Evolutionary conservation across 2,888 invertebrate genomes (phyloP).

Genomic region (Hedya salicella): DNA sequence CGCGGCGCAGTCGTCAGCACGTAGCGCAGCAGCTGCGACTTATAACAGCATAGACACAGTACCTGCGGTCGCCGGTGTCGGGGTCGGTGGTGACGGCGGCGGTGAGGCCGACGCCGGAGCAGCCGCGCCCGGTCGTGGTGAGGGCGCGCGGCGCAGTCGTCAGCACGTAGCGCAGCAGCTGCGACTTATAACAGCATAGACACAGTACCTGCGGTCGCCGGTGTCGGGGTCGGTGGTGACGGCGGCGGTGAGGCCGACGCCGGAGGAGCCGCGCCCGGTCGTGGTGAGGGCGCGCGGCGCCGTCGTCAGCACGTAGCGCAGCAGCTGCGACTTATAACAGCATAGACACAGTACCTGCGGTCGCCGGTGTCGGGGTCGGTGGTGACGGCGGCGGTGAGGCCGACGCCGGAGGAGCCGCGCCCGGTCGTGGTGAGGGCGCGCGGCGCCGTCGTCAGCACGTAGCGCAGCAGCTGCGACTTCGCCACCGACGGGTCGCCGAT

Average conservation of each 20-base stretch:
- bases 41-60: no score
- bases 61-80: no score
- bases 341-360: conserved; percentile 82
- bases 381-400: conserved; percentile 99
- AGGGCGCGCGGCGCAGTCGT: no score
- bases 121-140: no score
- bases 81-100: neutral
- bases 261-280: conserved; percentile 99
- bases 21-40: no score
- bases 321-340: conserved; percentile 98
- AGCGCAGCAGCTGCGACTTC: conserved; percentile 97
- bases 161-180: no score
- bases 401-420: conserved; percentile 98
- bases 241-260: conserved; percentile 95
- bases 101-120: no score
- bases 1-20: no score
- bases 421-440: conserved; percentile 99
- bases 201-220: conserved; percentile 48
- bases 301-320: conserved; percentile 97
- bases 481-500: conserved; percentile 99
- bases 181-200: no score
- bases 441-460: conserved; percentile 97
- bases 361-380: conserved; percentile 97
- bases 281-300: conserved; percentile 98
- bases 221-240: no score